Evolutionary conservation across 2,888 invertebrate genomes (phyloP).

Genomic region (Rotaria magnacalcarata): DNA sequence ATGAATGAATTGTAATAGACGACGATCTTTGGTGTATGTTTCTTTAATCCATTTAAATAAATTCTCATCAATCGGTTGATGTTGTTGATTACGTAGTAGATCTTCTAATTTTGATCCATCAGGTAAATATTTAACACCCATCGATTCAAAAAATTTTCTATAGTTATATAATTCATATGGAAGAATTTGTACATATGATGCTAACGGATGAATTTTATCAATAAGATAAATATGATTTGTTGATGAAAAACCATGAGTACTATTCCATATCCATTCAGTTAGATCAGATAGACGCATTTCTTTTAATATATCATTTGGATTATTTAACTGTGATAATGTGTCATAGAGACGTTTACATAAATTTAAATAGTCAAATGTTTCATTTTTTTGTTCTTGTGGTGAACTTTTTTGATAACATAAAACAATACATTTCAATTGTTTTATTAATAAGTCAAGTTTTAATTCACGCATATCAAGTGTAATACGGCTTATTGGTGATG

Average conservation of each 20-base stretch:
- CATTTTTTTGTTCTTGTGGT: constrained; percentile 39
- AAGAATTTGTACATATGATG: constrained; percentile 36
- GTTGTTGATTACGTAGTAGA: constrained; percentile 5
- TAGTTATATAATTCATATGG: constrained; percentile 45
- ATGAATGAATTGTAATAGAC: constrained; percentile 9
- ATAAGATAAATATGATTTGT: constrained; percentile 37
- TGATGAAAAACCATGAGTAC: constrained; percentile 40
- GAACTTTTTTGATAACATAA: constrained; percentile 38
- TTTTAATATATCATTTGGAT: constrained; percentile 16
- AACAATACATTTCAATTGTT: constrained; percentile 41
- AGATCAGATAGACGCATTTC: constrained; percentile 40
- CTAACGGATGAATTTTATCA: constrained; percentile 45
- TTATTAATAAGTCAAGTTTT: constrained; percentile 41
- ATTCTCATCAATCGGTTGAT: not conserved
- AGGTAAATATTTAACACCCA: constrained; percentile 41
- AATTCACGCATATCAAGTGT: constrained; percentile 40
- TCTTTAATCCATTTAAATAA: constrained; percentile 14
- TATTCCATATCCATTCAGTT: constrained; percentile 46
- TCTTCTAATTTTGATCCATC: constrained; percentile 28
- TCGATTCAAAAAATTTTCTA: constrained; percentile 43
- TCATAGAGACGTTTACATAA: constrained; percentile 45
- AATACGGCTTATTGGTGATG: not conserved
- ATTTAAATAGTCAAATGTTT: constrained; percentile 45
- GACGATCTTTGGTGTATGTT: constrained; percentile 18
- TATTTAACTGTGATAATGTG: constrained; percentile 34